phyloP scores from a whole-genome alignment of 2,888 invertebrate species.

The Zaprionus lineosus region DNA sequence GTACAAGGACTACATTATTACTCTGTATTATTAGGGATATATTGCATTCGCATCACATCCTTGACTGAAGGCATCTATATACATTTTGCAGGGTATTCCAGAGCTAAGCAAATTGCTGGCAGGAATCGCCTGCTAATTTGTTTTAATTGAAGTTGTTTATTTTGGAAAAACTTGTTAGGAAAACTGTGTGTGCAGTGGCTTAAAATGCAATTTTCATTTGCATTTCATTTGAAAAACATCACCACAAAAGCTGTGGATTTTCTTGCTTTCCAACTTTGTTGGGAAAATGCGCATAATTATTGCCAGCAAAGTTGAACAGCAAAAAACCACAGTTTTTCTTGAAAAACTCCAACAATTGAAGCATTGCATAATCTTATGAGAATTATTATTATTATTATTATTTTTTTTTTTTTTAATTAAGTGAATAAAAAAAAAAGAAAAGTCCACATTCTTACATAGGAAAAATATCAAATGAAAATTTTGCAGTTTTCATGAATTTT shows the following conservation, averaged over 20 bases:
- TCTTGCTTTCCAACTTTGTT: constrained; percentile 10
- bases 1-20: too few species aligned
- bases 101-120: neutral
- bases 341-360: neutral
- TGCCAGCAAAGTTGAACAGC: neutral
- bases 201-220: constrained; percentile 37
- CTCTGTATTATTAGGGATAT: too few species aligned
- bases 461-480: too few species aligned
- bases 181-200: neutral
- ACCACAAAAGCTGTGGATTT: too few species aligned
- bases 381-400: too few species aligned
- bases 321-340: neutral
- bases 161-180: constrained; percentile 1
- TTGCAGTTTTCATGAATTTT: too few species aligned
- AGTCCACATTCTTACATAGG: too few species aligned
- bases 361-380: too few species aligned
- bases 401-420: too few species aligned
- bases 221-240: constrained; percentile 21
- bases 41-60: too few species aligned
- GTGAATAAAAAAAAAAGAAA: too few species aligned
- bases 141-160: constrained; percentile 10
- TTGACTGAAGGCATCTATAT: too few species aligned
- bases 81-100: constrained; percentile 1
- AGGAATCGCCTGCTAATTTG: constrained; percentile 22
- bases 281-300: constrained; percentile 33